phyloP scores from a whole-genome alignment of 1,140 invertebrate genomes.

The Araneus ventricosus region DNA sequence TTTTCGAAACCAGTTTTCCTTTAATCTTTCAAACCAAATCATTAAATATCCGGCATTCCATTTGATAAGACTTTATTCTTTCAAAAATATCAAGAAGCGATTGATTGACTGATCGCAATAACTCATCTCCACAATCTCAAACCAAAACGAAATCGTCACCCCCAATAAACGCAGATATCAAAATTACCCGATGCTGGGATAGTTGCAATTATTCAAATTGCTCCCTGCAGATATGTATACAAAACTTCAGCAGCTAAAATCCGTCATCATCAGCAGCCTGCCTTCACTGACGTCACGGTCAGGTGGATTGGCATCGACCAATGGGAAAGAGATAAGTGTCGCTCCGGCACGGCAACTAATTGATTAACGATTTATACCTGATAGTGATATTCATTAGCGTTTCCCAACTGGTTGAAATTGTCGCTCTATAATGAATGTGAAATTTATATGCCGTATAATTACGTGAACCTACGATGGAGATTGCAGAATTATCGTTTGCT shows the following conservation, averaged over 20 bases:
- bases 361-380: constrained; percentile 76
- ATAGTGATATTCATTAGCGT: constrained; percentile 75
- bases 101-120: constrained; percentile 1
- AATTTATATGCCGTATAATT: constrained; percentile 75
- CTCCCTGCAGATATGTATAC: constrained; percentile 56
- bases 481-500: constrained; percentile 64
- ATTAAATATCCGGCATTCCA: background rate
- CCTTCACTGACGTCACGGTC: constrained; percentile 70
- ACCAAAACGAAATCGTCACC: background rate
- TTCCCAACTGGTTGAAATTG: constrained; percentile 74
- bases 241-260: constrained; percentile 56
- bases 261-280: constrained; percentile 65
- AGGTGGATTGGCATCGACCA: constrained; percentile 67
- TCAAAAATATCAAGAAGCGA: background rate
- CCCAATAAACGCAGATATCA: constrained; percentile 46
- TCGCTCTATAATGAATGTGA: constrained; percentile 71
- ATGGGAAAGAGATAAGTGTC: constrained; percentile 73
- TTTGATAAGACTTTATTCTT: background rate
- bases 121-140: constrained; percentile 26
- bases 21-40: background rate
- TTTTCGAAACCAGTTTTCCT: background rate
- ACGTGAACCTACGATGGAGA: constrained; percentile 50
- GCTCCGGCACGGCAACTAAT: constrained; percentile 68
- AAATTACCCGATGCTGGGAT: constrained; percentile 34
- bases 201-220: constrained; percentile 66